These are phyloP conservation scores for Eubasilissa regina DNA, from an alignment of 1,140 invertebrate species.

Conservation along the genomic window DNA sequence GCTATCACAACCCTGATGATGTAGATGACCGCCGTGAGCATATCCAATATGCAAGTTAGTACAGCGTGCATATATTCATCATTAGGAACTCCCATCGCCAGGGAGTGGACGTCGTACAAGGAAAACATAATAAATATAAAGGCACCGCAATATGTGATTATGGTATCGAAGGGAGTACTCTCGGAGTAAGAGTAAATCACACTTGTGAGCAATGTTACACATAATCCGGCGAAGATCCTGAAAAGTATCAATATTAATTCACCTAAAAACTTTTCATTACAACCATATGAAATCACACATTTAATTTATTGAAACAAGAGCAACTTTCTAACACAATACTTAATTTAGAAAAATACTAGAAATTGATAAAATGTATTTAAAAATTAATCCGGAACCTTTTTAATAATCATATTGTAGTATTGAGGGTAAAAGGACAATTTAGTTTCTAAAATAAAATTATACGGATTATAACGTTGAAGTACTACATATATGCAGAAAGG, in stretches of 20 bases:
- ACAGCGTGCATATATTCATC: neutral
- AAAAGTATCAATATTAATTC: neutral
- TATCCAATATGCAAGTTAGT: neutral
- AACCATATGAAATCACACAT: neutral
- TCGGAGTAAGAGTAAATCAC: neutral
- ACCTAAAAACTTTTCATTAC: neutral
- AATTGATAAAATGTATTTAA: no score
- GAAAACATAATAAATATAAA: neutral
- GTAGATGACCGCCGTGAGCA: neutral
- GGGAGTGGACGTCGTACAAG: neutral
- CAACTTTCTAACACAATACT: no score
- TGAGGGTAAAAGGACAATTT: no score
- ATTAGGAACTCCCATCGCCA: neutral
- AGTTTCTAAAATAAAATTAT: no score
- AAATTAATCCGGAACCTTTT: no score
- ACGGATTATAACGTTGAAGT: no score
- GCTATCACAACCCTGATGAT: neutral
- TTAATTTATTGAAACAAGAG: no score
- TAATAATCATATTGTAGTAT: no score
- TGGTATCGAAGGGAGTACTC: neutral
- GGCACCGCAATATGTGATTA: neutral
- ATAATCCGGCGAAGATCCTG: neutral
- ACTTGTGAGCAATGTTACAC: neutral
- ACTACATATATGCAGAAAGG: no score
- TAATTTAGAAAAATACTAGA: no score